phyloP scores from a whole-genome alignment of 2,113 vertebrate genomes.

The Oncorhynchus gorbuscha region DNA sequence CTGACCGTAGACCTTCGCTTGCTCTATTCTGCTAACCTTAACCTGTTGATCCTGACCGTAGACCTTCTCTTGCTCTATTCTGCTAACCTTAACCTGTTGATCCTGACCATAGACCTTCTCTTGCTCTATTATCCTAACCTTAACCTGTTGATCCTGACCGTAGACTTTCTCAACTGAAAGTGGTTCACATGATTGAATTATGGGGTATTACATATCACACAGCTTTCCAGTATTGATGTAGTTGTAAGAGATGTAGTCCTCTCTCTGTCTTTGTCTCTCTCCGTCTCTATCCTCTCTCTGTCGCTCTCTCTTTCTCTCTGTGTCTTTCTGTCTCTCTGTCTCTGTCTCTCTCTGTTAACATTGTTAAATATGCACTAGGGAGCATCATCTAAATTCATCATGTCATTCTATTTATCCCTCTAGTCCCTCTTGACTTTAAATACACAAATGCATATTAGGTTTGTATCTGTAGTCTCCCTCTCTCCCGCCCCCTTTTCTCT shows the following conservation, averaged over 20 bases:
- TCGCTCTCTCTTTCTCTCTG: too few relatives aligned
- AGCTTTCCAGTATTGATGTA: conserved; percentile 24
- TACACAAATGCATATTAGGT: conserved; percentile 47
- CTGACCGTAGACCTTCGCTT: background rate
- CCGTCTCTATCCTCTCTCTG: too few relatives aligned
- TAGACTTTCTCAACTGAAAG: background rate
- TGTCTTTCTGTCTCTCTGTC: background rate
- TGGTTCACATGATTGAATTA: conserved; percentile 33
- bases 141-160: background rate
- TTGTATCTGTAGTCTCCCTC: conserved; percentile 34
- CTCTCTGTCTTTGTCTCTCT: background rate
- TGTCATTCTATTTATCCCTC: conserved; percentile 81
- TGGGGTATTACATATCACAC: conserved; percentile 49
- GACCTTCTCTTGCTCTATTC: background rate
- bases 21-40: background rate
- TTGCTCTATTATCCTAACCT: background rate
- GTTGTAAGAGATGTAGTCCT: conserved; percentile 14
- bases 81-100: background rate
- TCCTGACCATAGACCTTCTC: background rate
- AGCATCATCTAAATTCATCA: conserved; percentile 78
- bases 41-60: background rate
- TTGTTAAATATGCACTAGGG: conserved; percentile 61
- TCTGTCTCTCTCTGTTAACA: conserved; percentile 48
- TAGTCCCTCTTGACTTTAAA: conserved; percentile 52
- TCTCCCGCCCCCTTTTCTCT: background rate